Evolutionary conservation across 2,888 invertebrate genomes (phyloP).

Genomic region (Gortyna flavago): DNA sequence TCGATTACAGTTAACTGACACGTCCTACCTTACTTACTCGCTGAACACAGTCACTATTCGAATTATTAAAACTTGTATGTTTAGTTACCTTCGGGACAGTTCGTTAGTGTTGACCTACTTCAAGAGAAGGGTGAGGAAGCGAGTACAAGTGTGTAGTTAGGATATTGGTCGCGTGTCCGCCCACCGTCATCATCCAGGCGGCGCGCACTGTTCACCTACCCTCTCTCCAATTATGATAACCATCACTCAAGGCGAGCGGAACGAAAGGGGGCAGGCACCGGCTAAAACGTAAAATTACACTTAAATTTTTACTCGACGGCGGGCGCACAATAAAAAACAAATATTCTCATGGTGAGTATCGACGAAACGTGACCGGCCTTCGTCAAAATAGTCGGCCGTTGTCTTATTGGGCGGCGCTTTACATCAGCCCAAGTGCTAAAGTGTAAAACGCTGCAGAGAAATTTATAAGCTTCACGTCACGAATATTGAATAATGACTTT

Average conservation of each 20-base stretch:
- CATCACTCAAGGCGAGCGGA: conserved; percentile 90
- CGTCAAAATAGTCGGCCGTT: conserved; percentile 89
- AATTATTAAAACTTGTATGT: conserved; percentile 17
- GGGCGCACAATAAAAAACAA: conserved; percentile 89
- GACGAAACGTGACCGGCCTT: conserved; percentile 90
- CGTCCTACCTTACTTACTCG: conserved; percentile 74
- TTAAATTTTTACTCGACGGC: conserved; percentile 88
- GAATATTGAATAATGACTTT: conserved; percentile 88
- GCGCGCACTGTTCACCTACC: conserved; percentile 85
- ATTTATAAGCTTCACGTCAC: conserved; percentile 88
- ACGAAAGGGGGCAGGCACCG: conserved; percentile 90
- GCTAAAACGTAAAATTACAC: conserved; percentile 90
- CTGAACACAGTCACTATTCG: conserved; percentile 48
- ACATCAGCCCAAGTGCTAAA: conserved; percentile 88
- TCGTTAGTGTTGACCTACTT: conserved; percentile 52
- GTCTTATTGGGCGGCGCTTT: conserved; percentile 88
- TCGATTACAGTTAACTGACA: conserved; percentile 81
- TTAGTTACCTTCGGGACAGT: conserved; percentile 22
- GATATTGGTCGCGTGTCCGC: conserved; percentile 81
- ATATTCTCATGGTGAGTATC: conserved; percentile 90
- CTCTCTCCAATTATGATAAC: conserved; percentile 90
- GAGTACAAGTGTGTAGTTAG: conserved; percentile 67
- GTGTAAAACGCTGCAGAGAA: conserved; percentile 89
- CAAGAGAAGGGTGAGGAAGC: conserved; percentile 39
- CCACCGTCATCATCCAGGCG: conserved; percentile 81